Base-by-base conservation (phyloP, 2,888 invertebrate genomes). In the Stenotaenia linearis region DNA sequence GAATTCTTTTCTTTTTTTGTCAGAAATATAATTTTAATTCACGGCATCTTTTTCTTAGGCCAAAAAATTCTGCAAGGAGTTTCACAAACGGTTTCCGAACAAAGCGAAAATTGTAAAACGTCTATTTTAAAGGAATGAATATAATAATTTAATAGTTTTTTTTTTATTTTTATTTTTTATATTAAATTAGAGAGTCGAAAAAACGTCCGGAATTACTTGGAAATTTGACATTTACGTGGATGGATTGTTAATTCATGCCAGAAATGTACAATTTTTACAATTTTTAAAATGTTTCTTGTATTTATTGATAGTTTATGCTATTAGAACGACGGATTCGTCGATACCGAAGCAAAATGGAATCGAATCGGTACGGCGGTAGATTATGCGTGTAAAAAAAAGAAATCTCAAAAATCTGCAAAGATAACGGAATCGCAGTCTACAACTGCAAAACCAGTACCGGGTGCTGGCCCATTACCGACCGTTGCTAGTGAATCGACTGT, bases 41-140 rank as follows among this genome's bases (percentile, higher is more conserved):
- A 15, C 23, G 2, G 1, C 6, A 28, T 0, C 9, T 12, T 25
- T 61, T 61, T 25, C 25, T 25, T 23, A 61, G 61, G 61, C 25
- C 23, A 25, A 5, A 25, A 25, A 25, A 25, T 61, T 61, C 28
- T 25, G 25, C 23, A 61, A 61, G 25, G 61, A 61, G 3, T 61
- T 61, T 61, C 23, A 61, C 28, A 61, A 61, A 61, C 61, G 61
- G 61, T 61, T 61, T 61, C 61, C 61, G 25, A 61, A 61, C 15
- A 61, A 61, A 61, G 61, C 61, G 25, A 61, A 61, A 5, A 61
- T 61, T 61, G 61, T 61, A 61, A 61, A 23, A 12, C 25, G n/a
- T 25, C 1, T 23, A 23, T 61, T 4, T 61, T 23, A 61, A 5
- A 5, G 21, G 9, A 25, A 25, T 2, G 21, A n/a, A n/a, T n/a